Evolutionary conservation across 2,113 vertebrate genomes (phyloP), one percentile per base, ranked within the genome.

Genomic region (Ageneiosus marmoratus): DNA sequence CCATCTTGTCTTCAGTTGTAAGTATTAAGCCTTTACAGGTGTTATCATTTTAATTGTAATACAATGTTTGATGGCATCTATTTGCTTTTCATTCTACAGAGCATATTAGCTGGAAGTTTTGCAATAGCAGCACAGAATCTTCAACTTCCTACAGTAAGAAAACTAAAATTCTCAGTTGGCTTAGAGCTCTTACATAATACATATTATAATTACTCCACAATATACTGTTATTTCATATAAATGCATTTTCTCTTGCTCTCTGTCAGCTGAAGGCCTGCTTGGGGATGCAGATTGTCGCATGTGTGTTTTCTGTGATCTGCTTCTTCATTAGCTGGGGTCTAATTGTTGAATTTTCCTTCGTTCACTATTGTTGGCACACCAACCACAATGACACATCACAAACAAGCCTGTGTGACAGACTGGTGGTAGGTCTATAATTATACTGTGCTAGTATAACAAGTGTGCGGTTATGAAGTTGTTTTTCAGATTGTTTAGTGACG

Each of bases 61-160:
- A 13, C n/a, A 69, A 1, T 60, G 65, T 44, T 34, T 29, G 27
- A 81, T 50, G 37, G 7, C 32, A 15, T 69, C 6, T 4, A 53
- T 75, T 67, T 69, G 20, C 22, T 70, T 65, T 13, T 34, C 55
- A 3, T 84, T 22, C 3, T 84, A 29, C 44, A 94, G 94, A 79
- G 89, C 58, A 16, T 92, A 0, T 84, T 93, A 50, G 91, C 92
- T 82, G 94, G 94, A 22, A 82, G 76, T 48, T 22, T 93, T 67
- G 92, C 94, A 24, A 11, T 94, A 34, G 92, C 90, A 8, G 92
- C 93, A 1, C 86, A 91, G 87, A 92, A 89, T 83, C 94, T 94
- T 13, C 89, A 91, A 18, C 48, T 92, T 51, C 85, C 91, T 4
- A 92, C 83, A 37, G 94, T 94, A 84, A 91, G 93, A 88, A 62